Evolutionary conservation across 2,888 invertebrate species (phyloP), one percentile per base, ranked within the genome.

Genomic region (Apamea crenata): DNA sequence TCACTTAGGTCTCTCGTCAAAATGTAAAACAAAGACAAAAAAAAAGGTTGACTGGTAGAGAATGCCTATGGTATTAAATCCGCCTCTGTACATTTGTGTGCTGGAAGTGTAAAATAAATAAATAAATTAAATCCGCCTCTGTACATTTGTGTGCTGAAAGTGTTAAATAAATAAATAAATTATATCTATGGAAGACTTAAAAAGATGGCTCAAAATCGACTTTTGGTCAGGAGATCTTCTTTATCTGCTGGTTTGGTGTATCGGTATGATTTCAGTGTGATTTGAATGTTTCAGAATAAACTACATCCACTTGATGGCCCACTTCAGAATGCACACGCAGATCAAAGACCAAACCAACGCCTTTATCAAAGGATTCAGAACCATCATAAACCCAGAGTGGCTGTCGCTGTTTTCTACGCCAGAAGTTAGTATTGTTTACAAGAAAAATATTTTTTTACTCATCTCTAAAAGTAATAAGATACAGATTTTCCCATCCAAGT

Each of bases 221-320:
- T 63, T 29, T 61, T 61, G 29, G 29, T 1, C 61, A 2, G 1
- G 59, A 59, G 14, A 61, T 61, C 61, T 29, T 61, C 4, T 61
- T 61, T 61, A 29, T 29, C 2, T 2, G 29, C 16, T 61, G 6
- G 6, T 61, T 16, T 29, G 16, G 29, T 29, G 16, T 29, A 32
- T 63, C n/a, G 25, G 29, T 29, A 29, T 18, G 40, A 40, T 40
- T 40, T 7, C 40, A 40, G 61, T 63, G 1, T 53, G 32, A 70
- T 36, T 63, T 66, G 1, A 14, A 25, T 73, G 18, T 97, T 97
- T 78, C 95, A 99, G 99, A 96, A 99, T 99, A 89, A 99, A 99
- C 93, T 99, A 99, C 94, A 99, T 99, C 76, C 99, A 99, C 95
- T 97, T 99, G 92, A 99, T 99, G 99, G 99, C 99, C 0, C 99